These are phyloP conservation scores for Oscheius sp. DNA, from an alignment of 2,888 invertebrate genomes.

Conservation along the genomic window DNA sequence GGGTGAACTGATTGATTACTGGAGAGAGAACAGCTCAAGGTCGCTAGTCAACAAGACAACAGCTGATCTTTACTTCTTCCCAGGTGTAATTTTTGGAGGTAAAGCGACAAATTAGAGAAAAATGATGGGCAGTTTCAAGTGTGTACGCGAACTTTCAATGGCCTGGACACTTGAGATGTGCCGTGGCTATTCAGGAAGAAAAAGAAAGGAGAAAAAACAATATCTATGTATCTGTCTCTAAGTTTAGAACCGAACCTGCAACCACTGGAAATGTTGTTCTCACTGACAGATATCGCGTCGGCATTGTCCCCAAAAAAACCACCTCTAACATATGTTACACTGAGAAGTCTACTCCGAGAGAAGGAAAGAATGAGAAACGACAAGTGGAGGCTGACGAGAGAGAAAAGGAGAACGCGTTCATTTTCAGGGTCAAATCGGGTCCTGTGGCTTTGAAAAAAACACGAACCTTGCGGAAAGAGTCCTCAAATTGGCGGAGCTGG, in stretches of 20 bases:
- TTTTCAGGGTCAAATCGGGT: neutral
- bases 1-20: slow-evolving; percentile 9
- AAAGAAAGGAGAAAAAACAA: too few species aligned
- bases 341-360: neutral
- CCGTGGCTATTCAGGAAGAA: too few species aligned
- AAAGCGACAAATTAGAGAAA: too few species aligned
- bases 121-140: too few species aligned
- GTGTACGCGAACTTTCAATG: too few species aligned
- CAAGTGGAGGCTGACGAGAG: neutral
- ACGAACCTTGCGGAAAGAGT: slow-evolving; percentile 85
- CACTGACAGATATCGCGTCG: slow-evolving; percentile 12
- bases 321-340: slow-evolving; percentile 11
- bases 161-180: too few species aligned
- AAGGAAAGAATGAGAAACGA: neutral
- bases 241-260: too few species aligned
- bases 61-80: too few species aligned
- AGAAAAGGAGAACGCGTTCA: neutral
- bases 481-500: slow-evolving; percentile 90
- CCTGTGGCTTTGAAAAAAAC: neutral
- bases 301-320: neutral
- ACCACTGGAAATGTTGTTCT: neutral
- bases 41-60: too few species aligned
- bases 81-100: too few species aligned
- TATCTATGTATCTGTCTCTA: too few species aligned
- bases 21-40: slow-evolving; percentile 4